These are phyloP conservation scores for Lasioglossum leucozonium DNA, from an alignment of 2,888 invertebrate genomes.

Conservation along the genomic window DNA sequence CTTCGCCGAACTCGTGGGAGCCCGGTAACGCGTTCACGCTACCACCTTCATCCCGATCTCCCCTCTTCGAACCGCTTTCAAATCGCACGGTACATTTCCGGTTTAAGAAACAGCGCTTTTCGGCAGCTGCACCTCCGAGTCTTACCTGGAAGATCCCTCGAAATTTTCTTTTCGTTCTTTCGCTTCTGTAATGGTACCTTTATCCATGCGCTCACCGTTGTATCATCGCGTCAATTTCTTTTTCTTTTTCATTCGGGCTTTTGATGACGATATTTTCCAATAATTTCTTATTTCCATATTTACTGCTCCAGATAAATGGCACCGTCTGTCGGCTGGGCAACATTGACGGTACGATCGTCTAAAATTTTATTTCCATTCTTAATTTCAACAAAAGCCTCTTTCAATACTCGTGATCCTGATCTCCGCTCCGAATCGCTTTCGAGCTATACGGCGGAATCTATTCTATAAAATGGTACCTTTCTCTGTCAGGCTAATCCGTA, in stretches of 20 bases:
- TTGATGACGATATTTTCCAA: no score
- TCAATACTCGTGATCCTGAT: not conserved
- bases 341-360: not conserved
- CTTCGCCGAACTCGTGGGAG: not conserved
- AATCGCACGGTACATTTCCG: not conserved
- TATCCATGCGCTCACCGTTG: no score
- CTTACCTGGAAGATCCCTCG: not conserved
- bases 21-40: not conserved
- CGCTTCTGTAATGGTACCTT: no score
- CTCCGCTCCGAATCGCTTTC: not conserved
- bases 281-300: not conserved
- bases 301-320: not conserved
- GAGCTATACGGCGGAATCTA: not conserved
- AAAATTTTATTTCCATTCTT: not conserved
- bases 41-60: not conserved
- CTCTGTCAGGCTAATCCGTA: not conserved
- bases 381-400: not conserved
- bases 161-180: not conserved
- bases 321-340: no score
- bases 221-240: no score
- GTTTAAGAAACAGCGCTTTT: not conserved
- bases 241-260: no score
- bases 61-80: not conserved
- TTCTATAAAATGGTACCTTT: not conserved
- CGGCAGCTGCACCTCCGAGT: not conserved